Percentiles rank a stretch among this genome's conserved stretches.
These are phyloP conservation scores for Drosophila affinis DNA, from an alignment of 2,888 invertebrate species.

Conservation along the genomic window DNA sequence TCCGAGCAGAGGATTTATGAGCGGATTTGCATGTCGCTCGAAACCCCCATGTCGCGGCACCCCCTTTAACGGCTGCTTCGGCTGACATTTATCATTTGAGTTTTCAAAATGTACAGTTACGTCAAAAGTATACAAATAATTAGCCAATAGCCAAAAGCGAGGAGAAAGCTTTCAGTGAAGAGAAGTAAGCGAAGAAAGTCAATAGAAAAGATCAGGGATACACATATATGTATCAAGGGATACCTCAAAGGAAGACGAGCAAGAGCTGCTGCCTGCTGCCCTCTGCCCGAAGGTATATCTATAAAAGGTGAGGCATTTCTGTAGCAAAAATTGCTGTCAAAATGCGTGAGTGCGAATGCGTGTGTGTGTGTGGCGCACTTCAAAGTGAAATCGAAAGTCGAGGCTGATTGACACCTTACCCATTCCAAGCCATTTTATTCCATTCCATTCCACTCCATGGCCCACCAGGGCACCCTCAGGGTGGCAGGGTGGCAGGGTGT, in stretches of 20 bases:
- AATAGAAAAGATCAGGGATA: neutral
- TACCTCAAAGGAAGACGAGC: too few species aligned
- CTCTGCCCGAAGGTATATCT: too few species aligned
- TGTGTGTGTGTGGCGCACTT: slow-evolving; percentile 5
- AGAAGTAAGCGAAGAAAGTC: neutral
- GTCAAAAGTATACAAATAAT: slow-evolving; percentile 17
- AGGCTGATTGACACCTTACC: slow-evolving; percentile 11
- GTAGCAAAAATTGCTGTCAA: neutral
- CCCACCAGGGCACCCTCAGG: slow-evolving; percentile 4
- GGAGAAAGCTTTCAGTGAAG: slow-evolving; percentile 21
- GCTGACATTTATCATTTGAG: slow-evolving; percentile 32
- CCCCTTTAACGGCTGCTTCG: slow-evolving; percentile 25
- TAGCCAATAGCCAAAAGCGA: neutral
- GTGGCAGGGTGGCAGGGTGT: slow-evolving; percentile 14
- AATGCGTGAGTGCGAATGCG: slow-evolving; percentile 20
- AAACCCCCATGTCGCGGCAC: slow-evolving; percentile 37
- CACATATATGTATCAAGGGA: too few species aligned
- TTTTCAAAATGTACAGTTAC: slow-evolving; percentile 25
- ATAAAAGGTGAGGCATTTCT: neutral
- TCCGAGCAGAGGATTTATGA: slow-evolving; percentile 18
- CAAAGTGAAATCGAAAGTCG: slow-evolving; percentile 72
- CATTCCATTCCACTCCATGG: neutral
- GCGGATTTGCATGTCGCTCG: slow-evolving; percentile 29
- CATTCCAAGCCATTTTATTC: neutral
- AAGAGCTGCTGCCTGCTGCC: too few species aligned